Evolutionary conservation across 2,888 invertebrate genomes (phyloP).

Genomic region (Cephus pygmeus): DNA sequence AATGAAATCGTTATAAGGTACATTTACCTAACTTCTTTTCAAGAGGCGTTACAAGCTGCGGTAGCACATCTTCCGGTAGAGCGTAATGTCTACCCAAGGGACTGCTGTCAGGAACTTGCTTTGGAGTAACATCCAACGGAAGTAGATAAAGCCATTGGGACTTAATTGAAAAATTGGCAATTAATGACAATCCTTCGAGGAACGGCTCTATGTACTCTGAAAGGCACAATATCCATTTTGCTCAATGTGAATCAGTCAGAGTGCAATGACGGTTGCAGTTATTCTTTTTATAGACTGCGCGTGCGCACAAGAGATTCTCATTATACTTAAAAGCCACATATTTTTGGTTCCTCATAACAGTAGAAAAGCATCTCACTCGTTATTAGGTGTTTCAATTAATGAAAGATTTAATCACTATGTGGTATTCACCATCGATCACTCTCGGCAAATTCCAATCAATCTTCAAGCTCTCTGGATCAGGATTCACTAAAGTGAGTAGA

Average conservation of each 20-base stretch:
- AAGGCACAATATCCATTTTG: slow-evolving; percentile 26
- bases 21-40: slow-evolving; percentile 79
- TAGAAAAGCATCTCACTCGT: not conserved
- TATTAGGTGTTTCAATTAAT: not conserved
- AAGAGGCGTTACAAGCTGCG: slow-evolving; percentile 85
- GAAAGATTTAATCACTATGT: not conserved
- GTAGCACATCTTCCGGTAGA: slow-evolving; percentile 77
- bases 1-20: not conserved
- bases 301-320: not conserved
- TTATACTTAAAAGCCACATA: not conserved
- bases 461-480: slow-evolving; percentile 78
- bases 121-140: slow-evolving; percentile 80
- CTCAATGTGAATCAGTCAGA: not conserved
- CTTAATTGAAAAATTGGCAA: slow-evolving; percentile 84
- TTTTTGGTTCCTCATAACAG: not conserved
- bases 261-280: not conserved
- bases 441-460: slow-evolving; percentile 77
- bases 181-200: slow-evolving; percentile 74
- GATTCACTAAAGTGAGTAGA: slow-evolving; percentile 85
- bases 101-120: slow-evolving; percentile 69
- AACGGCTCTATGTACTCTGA: slow-evolving; percentile 84
- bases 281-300: not conserved
- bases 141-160: slow-evolving; percentile 90
- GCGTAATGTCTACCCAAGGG: slow-evolving; percentile 72
- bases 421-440: slow-evolving; percentile 73